Evolutionary conservation across 2,888 invertebrate species (phyloP), one percentile per base, ranked within the genome.

Genomic region (Luffia ferchaultella): DNA sequence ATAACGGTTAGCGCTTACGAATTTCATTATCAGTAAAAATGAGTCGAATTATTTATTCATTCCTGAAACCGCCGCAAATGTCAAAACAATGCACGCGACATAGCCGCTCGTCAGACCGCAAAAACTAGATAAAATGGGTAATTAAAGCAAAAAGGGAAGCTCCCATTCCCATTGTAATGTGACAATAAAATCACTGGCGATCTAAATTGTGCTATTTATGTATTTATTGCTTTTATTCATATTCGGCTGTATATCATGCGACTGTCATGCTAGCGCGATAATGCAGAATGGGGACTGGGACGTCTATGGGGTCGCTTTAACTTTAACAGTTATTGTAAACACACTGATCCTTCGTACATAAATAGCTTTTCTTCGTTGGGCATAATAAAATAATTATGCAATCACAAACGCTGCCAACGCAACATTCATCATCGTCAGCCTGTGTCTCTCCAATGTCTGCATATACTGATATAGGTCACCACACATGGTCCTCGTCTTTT

Each of bases 1-100:
- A 12, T 12, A 12, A 12, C 30, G 30, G 30, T 12, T 3, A 30
- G 30, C 30, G n/a, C n/a, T n/a, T n/a, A 71, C 67, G 64, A 71
- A 68, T 76, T 75, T 78, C 77, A 78, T 82, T 80, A 83, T 79
- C 73, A 80, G 68, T 79, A 82, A 82, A 82, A 82, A 83, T 79
- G 73, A 73, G 72, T 62, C 72, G 41, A n/a, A 30, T 7, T 30
- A 30, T 76, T 73, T 75, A 76, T 80, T 78, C 77, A 75, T 77
- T 70, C 70, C 68, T 60, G 57, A 59, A 57, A 51, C 52, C 57
- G 16, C 49, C 49, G 49, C 49, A 43, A 17, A 67, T 65, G 79
- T 79, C 80, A 77, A 65, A 68, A 68, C 75, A 72, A 68, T 60
- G 60, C 66, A 59, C 55, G 61, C 58, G 62, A 61, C 59, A 7